Evolutionary conservation across 2,888 invertebrate genomes (phyloP).

Genomic region (Sthenelais limicola): DNA sequence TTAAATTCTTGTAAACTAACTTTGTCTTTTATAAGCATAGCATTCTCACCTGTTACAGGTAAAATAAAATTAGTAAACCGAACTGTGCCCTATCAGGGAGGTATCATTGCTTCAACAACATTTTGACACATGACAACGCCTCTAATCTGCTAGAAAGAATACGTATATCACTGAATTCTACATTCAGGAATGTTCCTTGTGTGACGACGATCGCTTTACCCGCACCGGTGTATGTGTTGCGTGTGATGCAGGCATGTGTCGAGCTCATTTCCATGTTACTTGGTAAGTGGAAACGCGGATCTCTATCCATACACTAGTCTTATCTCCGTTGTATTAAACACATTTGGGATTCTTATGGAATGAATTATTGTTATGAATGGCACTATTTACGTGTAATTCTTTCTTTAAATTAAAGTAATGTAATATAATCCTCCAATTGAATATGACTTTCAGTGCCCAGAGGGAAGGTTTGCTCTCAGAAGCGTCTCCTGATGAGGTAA

Average conservation of each 20-base stretch:
- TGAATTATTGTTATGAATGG: background rate
- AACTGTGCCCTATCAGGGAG: background rate
- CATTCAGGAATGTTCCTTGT: conserved; percentile 83
- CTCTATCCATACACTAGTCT: no score
- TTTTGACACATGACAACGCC: no score
- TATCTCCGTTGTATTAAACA: background rate
- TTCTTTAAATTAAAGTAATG: background rate
- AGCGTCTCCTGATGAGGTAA: conserved; percentile 77
- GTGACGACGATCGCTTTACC: conserved; percentile 88
- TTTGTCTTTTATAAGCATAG: background rate
- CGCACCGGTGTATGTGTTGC: conserved; percentile 96
- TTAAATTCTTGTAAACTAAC: background rate
- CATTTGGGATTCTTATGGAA: background rate
- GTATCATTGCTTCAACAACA: no score
- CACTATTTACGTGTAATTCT: background rate
- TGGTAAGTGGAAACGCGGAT: conserved; percentile 75
- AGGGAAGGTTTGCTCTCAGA: conserved; percentile 93
- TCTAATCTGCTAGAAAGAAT: background rate
- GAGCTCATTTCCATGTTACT: conserved; percentile 97
- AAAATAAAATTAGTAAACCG: background rate
- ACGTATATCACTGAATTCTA: background rate
- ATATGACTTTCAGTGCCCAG: conserved; percentile 81
- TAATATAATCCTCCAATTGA: background rate
- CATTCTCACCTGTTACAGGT: background rate
- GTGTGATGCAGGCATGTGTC: conserved; percentile 99